These are phyloP conservation scores for Helicolenus hilgendorfi DNA, from an alignment of 2,797 vertebrate genomes.

Conservation along the genomic window DNA sequence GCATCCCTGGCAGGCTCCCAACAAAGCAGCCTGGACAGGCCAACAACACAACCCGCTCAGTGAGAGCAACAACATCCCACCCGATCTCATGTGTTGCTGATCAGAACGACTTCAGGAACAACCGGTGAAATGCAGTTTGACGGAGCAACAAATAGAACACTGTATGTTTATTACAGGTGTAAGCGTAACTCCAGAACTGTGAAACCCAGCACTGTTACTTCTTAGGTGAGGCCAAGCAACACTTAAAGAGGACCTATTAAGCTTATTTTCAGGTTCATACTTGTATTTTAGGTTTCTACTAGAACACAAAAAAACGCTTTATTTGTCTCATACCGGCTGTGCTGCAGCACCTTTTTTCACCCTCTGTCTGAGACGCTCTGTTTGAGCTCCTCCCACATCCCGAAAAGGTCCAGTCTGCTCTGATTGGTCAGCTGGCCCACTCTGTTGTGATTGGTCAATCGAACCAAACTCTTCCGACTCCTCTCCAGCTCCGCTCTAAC, in stretches of 20 bases:
- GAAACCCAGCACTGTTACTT: neutral
- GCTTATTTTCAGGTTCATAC: neutral
- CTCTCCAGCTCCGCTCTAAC: no score
- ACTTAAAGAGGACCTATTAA: neutral
- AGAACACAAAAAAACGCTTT: neutral
- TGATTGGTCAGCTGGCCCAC: no score
- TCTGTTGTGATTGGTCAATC: neutral
- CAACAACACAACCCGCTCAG: slow-evolving; percentile 55
- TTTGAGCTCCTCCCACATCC: no score
- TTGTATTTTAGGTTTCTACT: neutral
- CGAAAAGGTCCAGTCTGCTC: no score
- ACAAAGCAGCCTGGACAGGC: slow-evolving; percentile 48
- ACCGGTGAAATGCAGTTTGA: neutral
- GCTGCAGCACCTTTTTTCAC: no score
- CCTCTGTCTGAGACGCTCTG: no score
- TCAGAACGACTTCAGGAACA: neutral
- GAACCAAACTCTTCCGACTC: neutral
- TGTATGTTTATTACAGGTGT: neutral
- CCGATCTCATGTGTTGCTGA: slow-evolving; percentile 1
- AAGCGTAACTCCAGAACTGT: neutral
- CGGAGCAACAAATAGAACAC: neutral
- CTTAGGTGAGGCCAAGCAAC: slow-evolving; percentile 16
- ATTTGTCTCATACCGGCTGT: neutral
- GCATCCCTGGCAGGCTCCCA: slow-evolving; percentile 73
- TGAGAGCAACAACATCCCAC: slow-evolving; percentile 40